These are phyloP conservation scores for Actinia equina DNA, from an alignment of 64 coral and sea anemone genomes.

Conservation along the genomic window DNA sequence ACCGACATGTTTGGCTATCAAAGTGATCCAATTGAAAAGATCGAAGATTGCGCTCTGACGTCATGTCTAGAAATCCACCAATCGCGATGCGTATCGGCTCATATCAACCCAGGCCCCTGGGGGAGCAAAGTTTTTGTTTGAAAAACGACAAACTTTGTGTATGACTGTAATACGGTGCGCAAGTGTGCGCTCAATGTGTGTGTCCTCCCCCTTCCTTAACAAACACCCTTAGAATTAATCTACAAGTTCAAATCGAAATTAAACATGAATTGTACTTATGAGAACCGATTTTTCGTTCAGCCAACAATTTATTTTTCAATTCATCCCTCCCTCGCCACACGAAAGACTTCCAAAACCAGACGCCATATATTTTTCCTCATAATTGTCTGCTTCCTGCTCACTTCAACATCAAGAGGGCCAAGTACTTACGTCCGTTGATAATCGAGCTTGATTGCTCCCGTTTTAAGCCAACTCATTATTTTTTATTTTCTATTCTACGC, in stretches of 20 bases:
- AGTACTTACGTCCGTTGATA: not conserved
- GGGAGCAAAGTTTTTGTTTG: not conserved
- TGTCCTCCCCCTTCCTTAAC: not conserved
- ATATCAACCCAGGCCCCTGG: not conserved
- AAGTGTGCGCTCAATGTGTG: not conserved
- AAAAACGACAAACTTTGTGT: not conserved
- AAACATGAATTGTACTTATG: not conserved
- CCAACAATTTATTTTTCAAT: not conserved
- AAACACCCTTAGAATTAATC: not conserved
- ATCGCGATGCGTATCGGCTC: not conserved
- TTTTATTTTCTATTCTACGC: not conserved
- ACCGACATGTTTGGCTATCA: slow-evolving; percentile 11
- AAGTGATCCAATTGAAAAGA: slow-evolving; percentile 9
- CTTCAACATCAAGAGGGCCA: not conserved
- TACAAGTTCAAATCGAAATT: not conserved
- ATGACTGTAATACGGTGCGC: not conserved
- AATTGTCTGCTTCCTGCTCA: not conserved
- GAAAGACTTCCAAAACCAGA: not conserved
- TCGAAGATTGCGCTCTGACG: not conserved
- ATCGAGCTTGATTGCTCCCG: slow-evolving; percentile 6
- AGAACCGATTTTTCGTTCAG: not conserved
- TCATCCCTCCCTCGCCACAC: not conserved
- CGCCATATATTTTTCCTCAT: not conserved
- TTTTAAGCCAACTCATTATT: not conserved
- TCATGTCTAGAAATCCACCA: slow-evolving; percentile 17